Conservation (phyloP, 2,888 invertebrate genomes). For the Erebia palarica region DNA sequence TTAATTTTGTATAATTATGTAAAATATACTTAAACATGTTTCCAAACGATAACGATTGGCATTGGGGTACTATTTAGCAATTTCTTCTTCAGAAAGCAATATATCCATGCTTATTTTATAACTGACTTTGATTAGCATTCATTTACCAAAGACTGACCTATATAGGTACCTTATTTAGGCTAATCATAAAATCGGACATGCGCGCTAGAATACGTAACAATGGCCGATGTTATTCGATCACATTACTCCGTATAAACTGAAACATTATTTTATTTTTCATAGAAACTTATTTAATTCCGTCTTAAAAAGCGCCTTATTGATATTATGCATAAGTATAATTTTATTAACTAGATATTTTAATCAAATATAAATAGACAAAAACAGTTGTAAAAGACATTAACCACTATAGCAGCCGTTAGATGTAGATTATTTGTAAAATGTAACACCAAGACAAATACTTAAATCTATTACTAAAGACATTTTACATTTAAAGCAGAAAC, state of each 20-base stretch:
- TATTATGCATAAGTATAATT: slow-evolving; percentile 28
- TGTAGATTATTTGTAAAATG: slow-evolving; percentile 21
- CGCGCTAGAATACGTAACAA: slow-evolving; percentile 58
- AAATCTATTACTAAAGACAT: slow-evolving; percentile 19
- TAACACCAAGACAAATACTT: slow-evolving; percentile 14
- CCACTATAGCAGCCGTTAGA: slow-evolving; percentile 26
- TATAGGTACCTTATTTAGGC: neutral
- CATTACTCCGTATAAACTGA: slow-evolving; percentile 58
- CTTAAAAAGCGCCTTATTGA: slow-evolving; percentile 31
- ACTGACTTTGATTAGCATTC: neutral
- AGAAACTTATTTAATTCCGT: slow-evolving; percentile 22
- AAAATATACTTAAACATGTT: too few relatives aligned
- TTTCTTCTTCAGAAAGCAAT: too few relatives aligned
- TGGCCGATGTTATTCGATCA: slow-evolving; percentile 58
- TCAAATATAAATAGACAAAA: slow-evolving; percentile 36
- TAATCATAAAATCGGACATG: slow-evolving; percentile 1
- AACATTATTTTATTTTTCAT: slow-evolving; percentile 26
- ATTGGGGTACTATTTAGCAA: too few relatives aligned
- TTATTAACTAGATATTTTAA: slow-evolving; percentile 35
- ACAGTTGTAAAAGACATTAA: slow-evolving; percentile 22
- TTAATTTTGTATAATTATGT: too few relatives aligned
- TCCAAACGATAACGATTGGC: too few relatives aligned
- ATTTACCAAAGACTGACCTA: neutral
- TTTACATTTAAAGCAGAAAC: neutral
- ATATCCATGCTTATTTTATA: too few relatives aligned